Evolutionary conservation across 2,113 vertebrate species (phyloP), one percentile per base, ranked within the genome.

Genomic region (Corvus cornix): DNA sequence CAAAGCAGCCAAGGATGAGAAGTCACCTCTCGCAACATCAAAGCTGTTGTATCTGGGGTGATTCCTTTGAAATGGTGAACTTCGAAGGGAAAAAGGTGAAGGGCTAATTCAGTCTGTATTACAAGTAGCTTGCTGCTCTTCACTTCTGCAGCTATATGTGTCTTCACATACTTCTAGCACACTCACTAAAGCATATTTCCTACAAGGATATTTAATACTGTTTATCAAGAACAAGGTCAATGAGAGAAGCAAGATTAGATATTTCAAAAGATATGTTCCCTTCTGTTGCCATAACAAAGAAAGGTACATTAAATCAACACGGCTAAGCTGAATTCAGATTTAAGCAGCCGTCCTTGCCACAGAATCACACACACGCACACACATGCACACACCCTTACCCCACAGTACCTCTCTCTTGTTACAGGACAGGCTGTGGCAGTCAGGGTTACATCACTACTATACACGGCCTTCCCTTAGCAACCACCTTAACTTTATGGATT

Each of bases 381-480:
- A 12, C 1, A 5, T 23, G 20, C 31, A 11, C 33, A 27, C 17
- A 6, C 28, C 43, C 51, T 56, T 52, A 37, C n/a, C 17, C 41
- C 30, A 7, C 48, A 62, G 12, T 43, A 43, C 51, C 33, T 89
- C 67, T 69, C 60, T 85, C 55, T 56, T 27, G 12, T 77, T 77
- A 43, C 2, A 4, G 68, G 70, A 69, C 0, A 1, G 27, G 39
- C 64, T 91, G 17, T 35, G 55, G 75, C 88, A 94, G 51, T 75
- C 86, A 53, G 78, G 46, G 17, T 41, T 56, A 48, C 77, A 43
- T 46, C 91, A 93, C 18, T 5, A 43, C 18, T 56, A 55, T 83
- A 81, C 20, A 3, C 14, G 35, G 66, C 82, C 44, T 95, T 96
- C 92, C 89, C 97, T 95, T 97, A 97, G 97, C 95, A 97, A 97